These are phyloP conservation scores for Cirrhinus mrigala DNA, from an alignment of 2,797 vertebrate species.

Conservation along the genomic window DNA sequence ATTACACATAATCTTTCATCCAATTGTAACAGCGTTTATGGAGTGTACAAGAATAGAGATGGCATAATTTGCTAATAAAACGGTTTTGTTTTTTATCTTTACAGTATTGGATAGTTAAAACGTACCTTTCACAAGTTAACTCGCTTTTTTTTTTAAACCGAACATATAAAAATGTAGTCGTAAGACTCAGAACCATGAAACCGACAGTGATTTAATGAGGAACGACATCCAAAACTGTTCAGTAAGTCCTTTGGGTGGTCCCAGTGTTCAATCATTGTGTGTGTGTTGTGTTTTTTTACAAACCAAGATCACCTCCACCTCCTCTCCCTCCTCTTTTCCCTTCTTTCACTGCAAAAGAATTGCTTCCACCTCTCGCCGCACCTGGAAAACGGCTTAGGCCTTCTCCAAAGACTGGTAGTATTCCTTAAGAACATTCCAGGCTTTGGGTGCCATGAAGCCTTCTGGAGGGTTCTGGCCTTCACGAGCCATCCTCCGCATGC, in stretches of 20 bases:
- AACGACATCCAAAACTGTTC: conserved; percentile 55
- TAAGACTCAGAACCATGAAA: conserved; percentile 73
- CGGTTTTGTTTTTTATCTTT: not conserved
- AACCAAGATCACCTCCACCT: not conserved
- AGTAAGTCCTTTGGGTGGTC: conserved; percentile 79
- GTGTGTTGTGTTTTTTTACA: conserved; percentile 4
- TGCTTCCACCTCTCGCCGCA: conserved; percentile 62
- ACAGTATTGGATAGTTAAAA: not conserved
- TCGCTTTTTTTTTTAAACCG: not conserved
- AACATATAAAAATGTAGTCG: conserved; percentile 54
- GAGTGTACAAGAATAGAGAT: conserved; percentile 34
- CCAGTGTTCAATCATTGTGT: conserved; percentile 64
- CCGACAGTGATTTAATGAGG: conserved; percentile 70
- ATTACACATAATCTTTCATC: not conserved
- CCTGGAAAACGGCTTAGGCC: conserved; percentile 73
- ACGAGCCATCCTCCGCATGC: conserved; percentile 95
- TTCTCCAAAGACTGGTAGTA: conserved; percentile 96
- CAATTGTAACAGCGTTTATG: not conserved
- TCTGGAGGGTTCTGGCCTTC: conserved; percentile 94
- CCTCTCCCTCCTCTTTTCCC: not conserved
- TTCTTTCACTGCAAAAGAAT: conserved; percentile 60
- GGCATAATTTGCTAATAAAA: conserved; percentile 8
- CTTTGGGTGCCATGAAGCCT: conserved; percentile 96
- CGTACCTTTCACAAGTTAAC: conserved; percentile 21
- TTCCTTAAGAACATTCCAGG: conserved; percentile 93